These are phyloP conservation scores for Dyspetes luteomarginatus DNA, from an alignment of 2,888 invertebrate species.

Conservation along the genomic window DNA sequence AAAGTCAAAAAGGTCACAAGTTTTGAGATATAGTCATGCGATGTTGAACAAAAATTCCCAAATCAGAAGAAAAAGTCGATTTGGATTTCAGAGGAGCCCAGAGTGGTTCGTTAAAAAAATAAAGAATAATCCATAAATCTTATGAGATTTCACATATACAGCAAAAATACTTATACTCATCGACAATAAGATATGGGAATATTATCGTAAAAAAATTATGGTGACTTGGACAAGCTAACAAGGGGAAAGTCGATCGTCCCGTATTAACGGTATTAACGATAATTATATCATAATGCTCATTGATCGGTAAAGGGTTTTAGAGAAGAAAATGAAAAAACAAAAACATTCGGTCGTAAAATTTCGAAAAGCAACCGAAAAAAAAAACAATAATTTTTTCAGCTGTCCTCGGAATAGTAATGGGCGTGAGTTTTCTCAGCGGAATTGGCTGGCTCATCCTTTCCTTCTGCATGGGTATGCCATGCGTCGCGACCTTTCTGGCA, in stretches of 20 bases:
- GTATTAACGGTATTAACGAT: neutral
- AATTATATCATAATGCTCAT: neutral
- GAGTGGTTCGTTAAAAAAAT: too few relatives aligned
- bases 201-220: too few relatives aligned
- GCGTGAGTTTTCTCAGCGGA: conserved; percentile 86
- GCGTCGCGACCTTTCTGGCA: conserved; percentile 86
- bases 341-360: neutral
- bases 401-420: conserved; percentile 83
- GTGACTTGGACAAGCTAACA: neutral
- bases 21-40: too few relatives aligned
- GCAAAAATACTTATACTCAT: too few relatives aligned
- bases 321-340: conserved; percentile 14
- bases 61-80: too few relatives aligned
- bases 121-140: too few relatives aligned
- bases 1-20: too few relatives aligned
- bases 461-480: conserved; percentile 87
- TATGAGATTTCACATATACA: too few relatives aligned
- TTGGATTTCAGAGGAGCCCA: too few relatives aligned
- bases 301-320: neutral
- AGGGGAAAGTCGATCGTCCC: neutral
- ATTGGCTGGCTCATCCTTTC: conserved; percentile 87
- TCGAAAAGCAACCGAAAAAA: neutral
- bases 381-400: conserved; percentile 82
- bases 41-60: too few relatives aligned
- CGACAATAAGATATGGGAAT: too few relatives aligned